Evolutionary conservation across 2,888 invertebrate genomes (phyloP).

Genomic region (Dolomedes plantarius): DNA sequence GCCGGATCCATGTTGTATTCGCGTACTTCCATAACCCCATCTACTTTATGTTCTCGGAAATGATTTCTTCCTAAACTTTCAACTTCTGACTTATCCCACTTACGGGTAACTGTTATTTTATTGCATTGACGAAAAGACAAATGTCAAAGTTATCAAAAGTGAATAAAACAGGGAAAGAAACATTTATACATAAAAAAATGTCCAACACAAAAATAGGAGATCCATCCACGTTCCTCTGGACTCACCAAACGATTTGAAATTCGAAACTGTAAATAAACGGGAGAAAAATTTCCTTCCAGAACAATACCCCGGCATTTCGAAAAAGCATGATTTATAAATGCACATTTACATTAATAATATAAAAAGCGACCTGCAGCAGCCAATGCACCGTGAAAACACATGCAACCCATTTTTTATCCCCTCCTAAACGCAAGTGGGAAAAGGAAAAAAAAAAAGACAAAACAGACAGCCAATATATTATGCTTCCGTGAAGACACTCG

Average conservation of each 20-base stretch:
- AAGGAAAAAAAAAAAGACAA: not conserved
- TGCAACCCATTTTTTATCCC: conserved; percentile 19
- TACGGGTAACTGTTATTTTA: no score
- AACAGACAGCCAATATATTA: not conserved
- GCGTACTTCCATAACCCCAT: no score
- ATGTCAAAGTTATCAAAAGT: no score
- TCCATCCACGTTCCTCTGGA: not conserved
- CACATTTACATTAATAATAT: conserved; percentile 11
- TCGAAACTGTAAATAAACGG: not conserved
- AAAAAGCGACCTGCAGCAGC: not conserved
- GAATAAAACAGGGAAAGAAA: no score
- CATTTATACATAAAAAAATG: no score
- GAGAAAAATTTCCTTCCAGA: no score
- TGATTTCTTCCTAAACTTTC: no score
- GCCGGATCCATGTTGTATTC: no score
- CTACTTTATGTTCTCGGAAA: no score
- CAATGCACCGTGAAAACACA: conserved; percentile 13
- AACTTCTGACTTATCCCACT: no score
- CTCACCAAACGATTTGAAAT: not conserved
- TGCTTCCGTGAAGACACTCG: not conserved
- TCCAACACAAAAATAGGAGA: no score
- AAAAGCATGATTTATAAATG: conserved; percentile 9
- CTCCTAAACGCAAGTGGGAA: not conserved
- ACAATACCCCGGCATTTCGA: not conserved
- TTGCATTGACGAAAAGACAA: no score